phyloP scores from a whole-genome alignment of 2,797 vertebrate species.

The Varecia variegata region DNA sequence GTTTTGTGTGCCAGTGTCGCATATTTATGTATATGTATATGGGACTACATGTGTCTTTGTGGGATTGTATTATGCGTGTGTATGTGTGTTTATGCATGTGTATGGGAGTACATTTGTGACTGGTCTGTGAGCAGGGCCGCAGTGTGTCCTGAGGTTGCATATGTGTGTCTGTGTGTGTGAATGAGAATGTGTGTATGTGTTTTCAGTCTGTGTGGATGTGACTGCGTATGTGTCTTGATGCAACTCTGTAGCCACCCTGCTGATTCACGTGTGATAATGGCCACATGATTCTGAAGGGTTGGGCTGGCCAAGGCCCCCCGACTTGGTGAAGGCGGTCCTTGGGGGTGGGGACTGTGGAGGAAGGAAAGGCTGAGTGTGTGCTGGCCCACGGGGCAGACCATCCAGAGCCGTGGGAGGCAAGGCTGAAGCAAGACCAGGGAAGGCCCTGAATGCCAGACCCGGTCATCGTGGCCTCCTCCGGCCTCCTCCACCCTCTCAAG shows the following conservation, averaged over 20 bases:
- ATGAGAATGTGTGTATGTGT: neutral
- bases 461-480: neutral
- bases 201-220: neutral
- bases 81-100: neutral
- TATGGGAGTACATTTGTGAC: neutral
- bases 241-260: neutral
- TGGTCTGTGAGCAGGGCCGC: neutral
- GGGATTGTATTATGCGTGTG: neutral
- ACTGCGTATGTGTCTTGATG: neutral
- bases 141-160: neutral
- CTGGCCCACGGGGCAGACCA: neutral
- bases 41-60: neutral
- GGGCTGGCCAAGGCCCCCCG: neutral
- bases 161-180: neutral
- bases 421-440: neutral
- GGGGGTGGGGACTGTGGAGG: neutral
- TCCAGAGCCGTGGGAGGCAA: neutral
- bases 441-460: neutral
- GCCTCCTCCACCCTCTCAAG: neutral
- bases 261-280: neutral
- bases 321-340: neutral
- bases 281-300: neutral
- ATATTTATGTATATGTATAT: neutral
- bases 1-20: neutral
- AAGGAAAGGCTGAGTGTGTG: neutral